Evolutionary conservation across 2,888 invertebrate genomes (phyloP).

Genomic region (Lithophane socia): DNA sequence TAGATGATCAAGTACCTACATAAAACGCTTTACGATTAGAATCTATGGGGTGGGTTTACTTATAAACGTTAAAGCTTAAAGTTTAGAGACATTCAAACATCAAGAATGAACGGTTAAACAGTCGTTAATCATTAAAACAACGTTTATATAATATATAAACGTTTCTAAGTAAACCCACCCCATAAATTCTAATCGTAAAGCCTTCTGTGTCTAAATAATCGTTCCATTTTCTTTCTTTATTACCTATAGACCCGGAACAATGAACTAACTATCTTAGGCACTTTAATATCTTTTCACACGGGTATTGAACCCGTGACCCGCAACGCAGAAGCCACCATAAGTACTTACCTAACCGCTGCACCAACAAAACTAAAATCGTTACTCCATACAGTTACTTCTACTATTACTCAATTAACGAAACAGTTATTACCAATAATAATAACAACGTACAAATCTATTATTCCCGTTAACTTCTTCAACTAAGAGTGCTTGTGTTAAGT

Average conservation of each 20-base stretch:
- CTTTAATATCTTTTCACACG: background rate
- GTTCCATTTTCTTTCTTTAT: too few species aligned
- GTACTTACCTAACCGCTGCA: background rate
- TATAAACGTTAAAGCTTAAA: too few species aligned
- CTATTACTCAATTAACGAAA: constrained; percentile 22
- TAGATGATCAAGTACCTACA: too few species aligned
- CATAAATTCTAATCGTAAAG: too few species aligned
- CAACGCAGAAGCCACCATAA: background rate
- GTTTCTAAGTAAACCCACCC: too few species aligned
- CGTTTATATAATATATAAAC: too few species aligned
- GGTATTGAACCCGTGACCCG: background rate
- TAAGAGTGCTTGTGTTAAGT: constrained; percentile 40
- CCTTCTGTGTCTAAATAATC: too few species aligned
- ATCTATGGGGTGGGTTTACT: too few species aligned
- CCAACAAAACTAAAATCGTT: background rate
- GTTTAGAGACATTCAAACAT: too few species aligned
- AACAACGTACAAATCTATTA: constrained; percentile 20
- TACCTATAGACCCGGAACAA: background rate
- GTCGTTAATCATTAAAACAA: too few species aligned
- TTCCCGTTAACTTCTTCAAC: constrained; percentile 27
- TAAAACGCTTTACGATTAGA: too few species aligned
- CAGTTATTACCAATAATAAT: constrained; percentile 17
- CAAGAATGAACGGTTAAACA: too few species aligned
- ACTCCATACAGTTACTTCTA: background rate
- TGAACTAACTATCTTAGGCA: background rate